Evolutionary conservation across 2,888 invertebrate species (phyloP), one percentile per base, ranked within the genome.

Genomic region (Acleris holmiana): DNA sequence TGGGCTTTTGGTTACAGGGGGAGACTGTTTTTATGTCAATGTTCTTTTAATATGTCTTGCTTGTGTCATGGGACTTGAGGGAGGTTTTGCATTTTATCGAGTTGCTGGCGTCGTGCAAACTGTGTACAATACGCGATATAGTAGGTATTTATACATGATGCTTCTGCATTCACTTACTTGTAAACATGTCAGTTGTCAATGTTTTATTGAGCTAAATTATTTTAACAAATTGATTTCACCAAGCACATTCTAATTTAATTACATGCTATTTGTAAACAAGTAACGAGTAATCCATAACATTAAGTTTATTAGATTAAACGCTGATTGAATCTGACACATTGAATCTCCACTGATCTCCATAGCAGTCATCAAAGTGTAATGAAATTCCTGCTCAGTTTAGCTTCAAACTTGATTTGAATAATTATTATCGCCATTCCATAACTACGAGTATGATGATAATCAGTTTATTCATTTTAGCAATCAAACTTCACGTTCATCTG

Each of bases 1-100:
- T 90, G 89, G 85, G 90, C 85, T 88, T 90, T 90, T 88, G 85
- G 90, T 89, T 89, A 89, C 85, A 76, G 76, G 78, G 77, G 73
- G 72, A 65, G 71, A 78, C 76, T 81, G 82, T 85, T 88, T 88
- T 89, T 86, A 84, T 79, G 79, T 76, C 83, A 80, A 88, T 85
- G 83, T 80, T 79, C 80, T 86, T 88, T 88, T 89, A 86, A 88
- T 87, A 84, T 77, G 79, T 81, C 78, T 77, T 68, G 61, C 69
- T 76, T 68, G 69, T 76, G 73, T 78, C 76, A 74, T 59, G 70
- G 72, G 69, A 71, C 66, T 70, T 70, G 71, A 73, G 64, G 64
- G 71, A 68, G 67, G 40, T 47, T 71, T 61, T 72, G 69, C 69
- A 76, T 76, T 79, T 76, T 60, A 66, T 60, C 54, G 56, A 67